Conservation (phyloP, 2,113 vertebrate genomes). For the Puffinus mauretanicus region DNA sequence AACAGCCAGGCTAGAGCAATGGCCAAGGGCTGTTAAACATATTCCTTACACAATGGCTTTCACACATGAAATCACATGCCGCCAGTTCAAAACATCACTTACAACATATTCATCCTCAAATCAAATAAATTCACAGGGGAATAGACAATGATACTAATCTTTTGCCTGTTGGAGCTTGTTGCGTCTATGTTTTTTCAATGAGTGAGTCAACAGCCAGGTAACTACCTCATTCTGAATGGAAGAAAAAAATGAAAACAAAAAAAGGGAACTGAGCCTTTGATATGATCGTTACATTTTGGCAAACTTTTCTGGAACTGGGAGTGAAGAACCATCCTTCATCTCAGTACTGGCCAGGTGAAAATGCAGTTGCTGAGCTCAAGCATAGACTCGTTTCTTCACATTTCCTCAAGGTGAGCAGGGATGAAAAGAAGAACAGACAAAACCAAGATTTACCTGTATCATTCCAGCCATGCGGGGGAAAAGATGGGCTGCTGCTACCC, state of each 20-base stretch:
- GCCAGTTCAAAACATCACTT: neutral
- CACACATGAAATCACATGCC: neutral
- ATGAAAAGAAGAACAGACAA: neutral
- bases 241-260: neutral
- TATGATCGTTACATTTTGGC: neutral
- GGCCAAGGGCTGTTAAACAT: neutral
- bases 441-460: neutral
- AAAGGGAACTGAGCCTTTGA: neutral
- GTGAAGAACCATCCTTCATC: neutral
- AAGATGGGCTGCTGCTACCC: neutral
- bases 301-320: neutral
- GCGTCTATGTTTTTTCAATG: neutral
- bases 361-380: neutral
- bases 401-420: neutral
- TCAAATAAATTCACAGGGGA: neutral
- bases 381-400: neutral
- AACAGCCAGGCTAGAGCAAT: neutral
- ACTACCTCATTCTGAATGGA: neutral
- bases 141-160: neutral
- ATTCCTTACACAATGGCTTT: neutral
- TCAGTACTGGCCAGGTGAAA: neutral
- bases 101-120: neutral
- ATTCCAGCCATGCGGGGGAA: neutral
- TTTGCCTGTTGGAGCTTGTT: neutral
- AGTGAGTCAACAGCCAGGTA: neutral